Evolutionary conservation across 2,113 vertebrate species (phyloP).

Genomic region (Apistogramma diplotaenia): DNA sequence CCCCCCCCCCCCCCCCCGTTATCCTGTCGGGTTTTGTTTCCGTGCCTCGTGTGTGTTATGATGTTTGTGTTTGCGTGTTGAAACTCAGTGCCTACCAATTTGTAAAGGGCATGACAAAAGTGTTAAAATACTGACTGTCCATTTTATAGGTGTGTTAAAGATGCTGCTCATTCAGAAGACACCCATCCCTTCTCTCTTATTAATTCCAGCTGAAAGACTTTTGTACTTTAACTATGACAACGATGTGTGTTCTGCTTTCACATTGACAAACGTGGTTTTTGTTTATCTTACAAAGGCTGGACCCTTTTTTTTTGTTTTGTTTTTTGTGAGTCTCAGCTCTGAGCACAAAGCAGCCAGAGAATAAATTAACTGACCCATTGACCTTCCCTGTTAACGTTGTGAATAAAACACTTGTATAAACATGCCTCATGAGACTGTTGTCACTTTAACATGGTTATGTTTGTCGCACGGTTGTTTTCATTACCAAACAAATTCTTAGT

Average conservation of each 20-base stretch:
- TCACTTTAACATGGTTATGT: not conserved
- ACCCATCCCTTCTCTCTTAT: slow-evolving; percentile 9
- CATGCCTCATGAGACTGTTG: not conserved
- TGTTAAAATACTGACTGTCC: slow-evolving; percentile 64
- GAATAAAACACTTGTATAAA: slow-evolving; percentile 77
- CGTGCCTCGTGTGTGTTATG: slow-evolving; percentile 34
- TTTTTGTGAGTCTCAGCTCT: slow-evolving; percentile 42
- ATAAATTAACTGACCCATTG: slow-evolving; percentile 34
- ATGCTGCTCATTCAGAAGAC: slow-evolving; percentile 63
- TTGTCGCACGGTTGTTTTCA: not conserved
- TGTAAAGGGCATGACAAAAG: slow-evolving; percentile 43
- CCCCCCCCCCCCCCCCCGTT: too few relatives aligned
- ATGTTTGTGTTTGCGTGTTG: slow-evolving; percentile 26
- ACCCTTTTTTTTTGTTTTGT: slow-evolving; percentile 52
- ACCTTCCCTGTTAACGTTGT: slow-evolving; percentile 64
- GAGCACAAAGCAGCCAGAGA: slow-evolving; percentile 50
- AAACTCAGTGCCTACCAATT: slow-evolving; percentile 46
- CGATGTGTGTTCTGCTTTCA: slow-evolving; percentile 55
- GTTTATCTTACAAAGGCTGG: slow-evolving; percentile 70
- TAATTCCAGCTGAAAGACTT: slow-evolving; percentile 34
- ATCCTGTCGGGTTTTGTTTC: slow-evolving; percentile 16
- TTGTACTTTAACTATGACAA: slow-evolving; percentile 52
- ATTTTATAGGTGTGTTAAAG: slow-evolving; percentile 52
- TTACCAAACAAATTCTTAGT: not conserved
- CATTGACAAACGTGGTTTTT: slow-evolving; percentile 46